Conservation (phyloP, 2,888 invertebrate genomes). For the Pheosia gnoma region DNA sequence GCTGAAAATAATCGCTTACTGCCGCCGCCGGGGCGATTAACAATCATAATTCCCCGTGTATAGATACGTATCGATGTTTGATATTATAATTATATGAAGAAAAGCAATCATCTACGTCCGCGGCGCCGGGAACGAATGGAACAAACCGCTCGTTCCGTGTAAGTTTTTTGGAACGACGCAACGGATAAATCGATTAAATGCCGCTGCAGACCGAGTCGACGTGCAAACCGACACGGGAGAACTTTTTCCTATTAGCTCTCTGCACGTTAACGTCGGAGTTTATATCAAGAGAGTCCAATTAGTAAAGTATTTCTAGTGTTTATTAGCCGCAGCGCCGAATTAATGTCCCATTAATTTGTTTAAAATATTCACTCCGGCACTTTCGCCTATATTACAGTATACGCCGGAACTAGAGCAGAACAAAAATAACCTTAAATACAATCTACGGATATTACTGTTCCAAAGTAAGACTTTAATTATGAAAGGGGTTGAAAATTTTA, state of each 20-base stretch:
- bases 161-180: constrained; percentile 59
- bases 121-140: constrained; percentile 38
- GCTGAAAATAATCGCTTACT: constrained; percentile 66
- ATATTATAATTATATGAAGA: constrained; percentile 57
- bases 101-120: constrained; percentile 50
- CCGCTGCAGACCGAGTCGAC: constrained; percentile 44
- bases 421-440: constrained; percentile 8
- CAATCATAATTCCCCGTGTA: constrained; percentile 44
- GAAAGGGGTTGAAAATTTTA: constrained; percentile 4
- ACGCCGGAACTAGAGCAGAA: constrained; percentile 1
- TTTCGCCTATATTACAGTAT: constrained; percentile 1
- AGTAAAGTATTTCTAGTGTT: constrained; percentile 17
- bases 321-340: constrained; percentile 7
- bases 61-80: constrained; percentile 43
- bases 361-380: constrained; percentile 1
- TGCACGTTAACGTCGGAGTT: constrained; percentile 35
- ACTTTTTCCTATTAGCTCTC: constrained; percentile 41
- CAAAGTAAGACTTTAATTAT: constrained; percentile 6
- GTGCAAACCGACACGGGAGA: constrained; percentile 41
- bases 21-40: constrained; percentile 52
- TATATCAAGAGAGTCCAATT: constrained; percentile 33
- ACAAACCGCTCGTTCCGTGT: constrained; percentile 25
- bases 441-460: constrained; percentile 5
- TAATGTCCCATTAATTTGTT: constrained; percentile 5
- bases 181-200: constrained; percentile 75